These are phyloP conservation scores for Caenorhabditis tropicalis DNA, from an alignment of 1,140 invertebrate genomes.

Conservation along the genomic window DNA sequence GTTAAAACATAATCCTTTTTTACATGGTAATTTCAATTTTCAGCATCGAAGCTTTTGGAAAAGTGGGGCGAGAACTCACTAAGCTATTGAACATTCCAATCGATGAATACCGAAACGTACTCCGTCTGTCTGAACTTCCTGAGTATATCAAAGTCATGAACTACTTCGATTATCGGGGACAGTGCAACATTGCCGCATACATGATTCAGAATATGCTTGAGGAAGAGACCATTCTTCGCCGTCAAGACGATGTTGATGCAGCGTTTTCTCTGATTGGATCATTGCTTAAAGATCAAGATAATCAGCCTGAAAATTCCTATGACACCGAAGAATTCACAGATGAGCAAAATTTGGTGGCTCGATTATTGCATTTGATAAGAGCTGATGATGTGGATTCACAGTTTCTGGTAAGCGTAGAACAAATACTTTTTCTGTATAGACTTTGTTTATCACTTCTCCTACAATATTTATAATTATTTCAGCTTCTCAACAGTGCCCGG, in stretches of 20 bases:
- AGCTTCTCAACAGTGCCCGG: constrained; percentile 78
- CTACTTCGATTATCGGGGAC: constrained; percentile 87
- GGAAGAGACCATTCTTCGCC: constrained; percentile 80
- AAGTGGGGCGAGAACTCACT: constrained; percentile 88
- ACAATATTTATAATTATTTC: constrained; percentile 73
- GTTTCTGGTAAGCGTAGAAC: constrained; percentile 77
- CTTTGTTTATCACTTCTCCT: constrained; percentile 32
- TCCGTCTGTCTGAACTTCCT: constrained; percentile 49
- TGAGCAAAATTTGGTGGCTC: constrained; percentile 89
- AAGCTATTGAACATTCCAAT: constrained; percentile 89
- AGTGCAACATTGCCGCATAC: constrained; percentile 86
- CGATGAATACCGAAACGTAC: constrained; percentile 90
- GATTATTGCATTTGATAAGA: constrained; percentile 87
- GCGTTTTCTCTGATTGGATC: constrained; percentile 85
- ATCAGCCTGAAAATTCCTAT: constrained; percentile 77
- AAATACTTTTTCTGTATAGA: too few species aligned
- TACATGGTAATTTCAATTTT: background rate
- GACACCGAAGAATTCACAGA: constrained; percentile 89
- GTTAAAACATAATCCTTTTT: too few species aligned
- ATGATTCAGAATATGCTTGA: constrained; percentile 84
- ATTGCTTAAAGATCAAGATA: constrained; percentile 84
- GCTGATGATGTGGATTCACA: constrained; percentile 87
- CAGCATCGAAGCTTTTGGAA: constrained; percentile 76
- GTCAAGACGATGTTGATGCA: constrained; percentile 83
- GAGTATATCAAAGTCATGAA: constrained; percentile 72